phyloP scores from a whole-genome alignment of 2,888 invertebrate species.

The Colletes collaris region DNA sequence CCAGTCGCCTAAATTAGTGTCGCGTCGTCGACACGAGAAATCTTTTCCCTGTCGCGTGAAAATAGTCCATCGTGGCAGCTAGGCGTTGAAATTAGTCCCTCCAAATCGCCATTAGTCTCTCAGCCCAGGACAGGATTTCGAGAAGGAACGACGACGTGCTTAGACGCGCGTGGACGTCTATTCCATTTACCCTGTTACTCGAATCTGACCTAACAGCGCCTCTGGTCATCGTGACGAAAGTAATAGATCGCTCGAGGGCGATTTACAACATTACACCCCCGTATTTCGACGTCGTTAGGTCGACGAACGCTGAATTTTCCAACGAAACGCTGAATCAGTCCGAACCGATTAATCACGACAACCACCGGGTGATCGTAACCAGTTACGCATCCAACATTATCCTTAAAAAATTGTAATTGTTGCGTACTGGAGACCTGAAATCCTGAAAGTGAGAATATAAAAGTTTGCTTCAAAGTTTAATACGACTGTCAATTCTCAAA shows the following conservation, averaged over 20 bases:
- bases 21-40: background rate
- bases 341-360: background rate
- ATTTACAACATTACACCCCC: conserved; percentile 52
- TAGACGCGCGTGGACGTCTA: conserved; percentile 21
- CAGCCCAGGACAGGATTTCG: conserved; percentile 6
- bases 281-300: conserved; percentile 22
- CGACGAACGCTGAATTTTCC: conserved; percentile 21
- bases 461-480: no score
- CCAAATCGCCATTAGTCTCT: conserved; percentile 27
- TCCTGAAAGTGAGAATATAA: no score
- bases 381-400: no score
- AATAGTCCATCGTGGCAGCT: background rate
- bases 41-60: conserved; percentile 18
- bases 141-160: conserved; percentile 13
- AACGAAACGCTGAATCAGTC: background rate
- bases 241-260: conserved; percentile 49
- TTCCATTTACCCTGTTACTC: conserved; percentile 61
- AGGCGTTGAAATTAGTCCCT: conserved; percentile 25
- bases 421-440: no score
- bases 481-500: no score
- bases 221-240: conserved; percentile 64
- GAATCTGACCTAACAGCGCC: conserved; percentile 56
- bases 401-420: no score
- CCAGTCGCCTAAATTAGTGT: conserved; percentile 24
- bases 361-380: background rate